Evolutionary conservation across 2,113 vertebrate genomes (phyloP).

Genomic region (Laticauda laticaudata): DNA sequence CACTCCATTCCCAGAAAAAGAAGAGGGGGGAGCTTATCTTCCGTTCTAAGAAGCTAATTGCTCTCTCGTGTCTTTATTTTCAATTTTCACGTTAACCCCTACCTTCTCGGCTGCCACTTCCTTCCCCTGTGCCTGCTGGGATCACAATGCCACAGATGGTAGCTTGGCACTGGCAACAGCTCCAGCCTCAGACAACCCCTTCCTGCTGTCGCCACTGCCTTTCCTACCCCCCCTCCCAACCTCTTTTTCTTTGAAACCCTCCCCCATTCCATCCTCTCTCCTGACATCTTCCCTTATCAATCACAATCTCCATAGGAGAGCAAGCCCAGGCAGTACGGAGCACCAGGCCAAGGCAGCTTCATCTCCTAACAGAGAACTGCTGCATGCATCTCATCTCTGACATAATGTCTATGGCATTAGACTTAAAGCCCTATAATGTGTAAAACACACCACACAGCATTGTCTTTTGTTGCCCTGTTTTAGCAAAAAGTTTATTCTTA

Average conservation of each 20-base stretch:
- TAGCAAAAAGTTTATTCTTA: neutral
- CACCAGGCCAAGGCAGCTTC: neutral
- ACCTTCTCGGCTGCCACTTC: neutral
- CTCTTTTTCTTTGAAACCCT: neutral
- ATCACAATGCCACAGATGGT: neutral
- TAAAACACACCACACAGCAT: neutral
- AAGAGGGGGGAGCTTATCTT: neutral
- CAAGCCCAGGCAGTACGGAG: neutral
- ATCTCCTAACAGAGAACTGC: neutral
- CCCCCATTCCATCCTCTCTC: neutral
- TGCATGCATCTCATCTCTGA: neutral
- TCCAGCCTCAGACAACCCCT: neutral
- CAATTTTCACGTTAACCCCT: neutral
- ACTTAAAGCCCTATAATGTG: neutral
- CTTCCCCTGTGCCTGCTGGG: neutral
- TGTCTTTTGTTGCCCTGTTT: neutral
- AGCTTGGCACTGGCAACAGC: neutral
- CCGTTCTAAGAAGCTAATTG: neutral
- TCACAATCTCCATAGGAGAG: neutral
- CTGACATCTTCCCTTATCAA: neutral
- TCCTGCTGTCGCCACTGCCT: neutral
- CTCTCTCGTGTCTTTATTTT: neutral
- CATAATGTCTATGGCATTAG: neutral
- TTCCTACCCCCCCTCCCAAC: neutral
- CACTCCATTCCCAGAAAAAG: neutral